Evolutionary conservation across 2,888 invertebrate genomes (phyloP), one percentile per base, ranked within the genome.

Genomic region (Amblyjoppa proteus): DNA sequence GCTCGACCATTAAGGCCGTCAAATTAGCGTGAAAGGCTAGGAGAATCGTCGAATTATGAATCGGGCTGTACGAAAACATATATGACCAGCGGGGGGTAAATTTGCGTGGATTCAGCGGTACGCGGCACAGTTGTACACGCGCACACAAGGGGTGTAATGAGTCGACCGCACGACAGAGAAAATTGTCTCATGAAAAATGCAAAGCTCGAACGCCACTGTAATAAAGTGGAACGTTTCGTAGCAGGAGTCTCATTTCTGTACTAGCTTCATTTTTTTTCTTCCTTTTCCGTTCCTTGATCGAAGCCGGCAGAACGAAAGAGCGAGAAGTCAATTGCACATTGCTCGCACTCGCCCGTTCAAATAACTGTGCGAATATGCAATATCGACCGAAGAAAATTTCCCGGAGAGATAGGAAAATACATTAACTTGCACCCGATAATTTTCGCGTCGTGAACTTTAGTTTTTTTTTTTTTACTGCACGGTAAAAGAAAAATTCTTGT

Each of bases 111-210:
- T 85, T 81, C 69, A 74, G 38, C 80, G 84, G 81, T 77, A 84
- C 77, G 77, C 64, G 75, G 31, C 16, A 56, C 53, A 16, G 38
- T 56, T 9, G 58, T 61, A 61, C 31, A 25, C n/a, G 28, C 25
- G 28, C 45, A 61, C 71, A 13, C 56, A 69, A 56, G 70, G 31
- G 66, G 53, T 82, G 87, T 90, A 91, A 92, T 90, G 88, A 88
- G 83, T 74, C 84, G 86, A 87, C 87, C 88, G 85, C 92, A 91
- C 92, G 92, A 88, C 89, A 91, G 87, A 89, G 89, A 88, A 91
- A 91, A 91, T 90, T 90, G 89, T 92, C 89, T 90, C 91, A 91
- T 91, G 90, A 91, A 91, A 92, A 90, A 91, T 91, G 91, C 89
- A 92, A 83, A 89, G 84, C 79, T 84, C 84, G 88, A 85, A 84